Conservation (phyloP, 2,888 invertebrate species). For the Serrognathus titanus region DNA sequence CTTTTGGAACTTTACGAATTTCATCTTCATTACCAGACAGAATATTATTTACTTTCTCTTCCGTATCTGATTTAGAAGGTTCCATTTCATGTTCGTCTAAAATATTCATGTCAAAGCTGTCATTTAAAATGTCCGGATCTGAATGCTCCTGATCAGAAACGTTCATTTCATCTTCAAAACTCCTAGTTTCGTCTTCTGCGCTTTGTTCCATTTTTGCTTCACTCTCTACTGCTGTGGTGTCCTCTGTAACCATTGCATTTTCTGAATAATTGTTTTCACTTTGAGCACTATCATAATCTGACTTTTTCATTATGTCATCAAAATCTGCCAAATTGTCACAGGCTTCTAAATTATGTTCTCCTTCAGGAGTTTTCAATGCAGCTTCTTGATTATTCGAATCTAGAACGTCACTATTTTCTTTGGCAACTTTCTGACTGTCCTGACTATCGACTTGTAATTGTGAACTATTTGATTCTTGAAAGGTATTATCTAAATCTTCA, state of each 20-base stretch:
- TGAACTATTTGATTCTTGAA: too few relatives aligned
- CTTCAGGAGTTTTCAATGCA: not conserved
- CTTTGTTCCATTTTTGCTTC: conserved; percentile 11
- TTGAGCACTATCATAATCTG: conserved; percentile 36
- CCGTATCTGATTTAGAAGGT: not conserved
- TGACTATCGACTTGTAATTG: too few relatives aligned
- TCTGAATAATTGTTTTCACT: conserved; percentile 9
- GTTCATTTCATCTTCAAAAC: not conserved
- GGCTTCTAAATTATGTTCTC: not conserved
- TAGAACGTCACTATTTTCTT: not conserved
- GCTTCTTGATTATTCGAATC: not conserved
- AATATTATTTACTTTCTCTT: not conserved
- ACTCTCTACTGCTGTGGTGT: conserved; percentile 6
- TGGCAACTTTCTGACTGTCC: too few relatives aligned
- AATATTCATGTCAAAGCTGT: conserved; percentile 10
- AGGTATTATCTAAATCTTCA: too few relatives aligned
- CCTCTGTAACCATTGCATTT: conserved; percentile 7
- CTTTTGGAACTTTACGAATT: conserved; percentile 60
- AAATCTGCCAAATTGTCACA: not conserved
- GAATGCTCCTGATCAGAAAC: conserved; percentile 6
- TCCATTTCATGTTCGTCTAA: conserved; percentile 7
- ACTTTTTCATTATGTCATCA: not conserved
- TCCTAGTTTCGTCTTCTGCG: conserved; percentile 4
- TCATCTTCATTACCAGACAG: conserved; percentile 28
- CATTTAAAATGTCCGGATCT: conserved; percentile 7